phyloP scores from a whole-genome alignment of 2,888 invertebrate genomes.

The Ectemnius cavifrons region DNA sequence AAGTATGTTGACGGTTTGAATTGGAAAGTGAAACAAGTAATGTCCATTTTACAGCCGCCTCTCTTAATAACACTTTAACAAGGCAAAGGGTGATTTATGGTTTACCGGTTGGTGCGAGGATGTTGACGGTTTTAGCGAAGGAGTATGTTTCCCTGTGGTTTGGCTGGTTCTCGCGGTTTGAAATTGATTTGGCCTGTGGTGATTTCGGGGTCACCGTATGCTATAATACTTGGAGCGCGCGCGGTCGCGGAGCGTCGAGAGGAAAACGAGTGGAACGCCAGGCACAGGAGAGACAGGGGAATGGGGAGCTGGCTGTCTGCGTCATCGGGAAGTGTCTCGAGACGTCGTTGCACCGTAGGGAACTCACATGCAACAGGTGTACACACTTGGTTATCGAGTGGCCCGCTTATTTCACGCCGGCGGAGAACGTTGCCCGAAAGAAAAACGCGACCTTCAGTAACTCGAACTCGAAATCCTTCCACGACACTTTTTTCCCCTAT shows the following conservation, averaged over 20 bases:
- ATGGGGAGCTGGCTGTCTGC: constrained; percentile 34
- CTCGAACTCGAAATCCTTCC: not conserved
- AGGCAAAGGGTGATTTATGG: too few species aligned
- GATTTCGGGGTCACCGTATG: too few species aligned
- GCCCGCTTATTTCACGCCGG: constrained; percentile 50
- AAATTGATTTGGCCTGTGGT: too few species aligned
- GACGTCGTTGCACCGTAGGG: constrained; percentile 39
- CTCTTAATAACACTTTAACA: too few species aligned
- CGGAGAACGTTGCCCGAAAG: constrained; percentile 17
- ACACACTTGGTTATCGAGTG: constrained; percentile 52
- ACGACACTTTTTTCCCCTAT: not conserved
- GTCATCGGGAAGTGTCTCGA: constrained; percentile 44
- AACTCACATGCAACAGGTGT: constrained; percentile 61
- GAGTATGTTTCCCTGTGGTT: too few species aligned
- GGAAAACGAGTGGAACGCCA: constrained; percentile 2
- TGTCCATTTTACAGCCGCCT: too few species aligned
- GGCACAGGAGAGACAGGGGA: not conserved
- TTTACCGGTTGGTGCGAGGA: too few species aligned
- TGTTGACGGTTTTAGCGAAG: too few species aligned
- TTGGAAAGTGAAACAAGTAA: too few species aligned
- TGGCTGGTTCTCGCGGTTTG: too few species aligned
- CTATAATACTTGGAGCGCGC: constrained; percentile 7
- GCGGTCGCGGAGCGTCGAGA: constrained; percentile 19
- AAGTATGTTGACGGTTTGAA: too few species aligned
- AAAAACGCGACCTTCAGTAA: constrained; percentile 23